Conservation (phyloP, 2,797 vertebrate genomes). For the Sebastes steindachneri region DNA sequence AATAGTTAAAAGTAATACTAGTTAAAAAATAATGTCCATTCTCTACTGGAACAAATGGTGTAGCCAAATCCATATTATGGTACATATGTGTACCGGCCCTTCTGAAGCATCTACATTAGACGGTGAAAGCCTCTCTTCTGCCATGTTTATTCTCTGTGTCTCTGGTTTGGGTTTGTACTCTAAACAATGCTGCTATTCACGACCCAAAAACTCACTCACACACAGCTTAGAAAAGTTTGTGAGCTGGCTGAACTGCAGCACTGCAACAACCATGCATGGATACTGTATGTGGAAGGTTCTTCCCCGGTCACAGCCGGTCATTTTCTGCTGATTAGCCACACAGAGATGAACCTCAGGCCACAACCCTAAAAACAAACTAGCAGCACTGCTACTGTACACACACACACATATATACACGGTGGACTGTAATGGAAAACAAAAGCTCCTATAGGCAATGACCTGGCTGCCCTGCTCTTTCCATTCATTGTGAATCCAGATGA, state of each 20-base stretch:
- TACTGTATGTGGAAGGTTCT: slow-evolving; percentile 76
- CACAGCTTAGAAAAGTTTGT: slow-evolving; percentile 29
- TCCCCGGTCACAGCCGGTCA: slow-evolving; percentile 39
- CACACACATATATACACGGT: slow-evolving; percentile 12
- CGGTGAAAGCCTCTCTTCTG: background rate
- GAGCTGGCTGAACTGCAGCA: slow-evolving; percentile 25
- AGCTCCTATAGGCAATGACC: slow-evolving; percentile 59
- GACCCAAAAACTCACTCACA: background rate
- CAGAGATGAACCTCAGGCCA: slow-evolving; percentile 72
- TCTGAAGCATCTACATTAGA: background rate
- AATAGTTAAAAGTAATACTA: background rate
- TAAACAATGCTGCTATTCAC: slow-evolving; percentile 49
- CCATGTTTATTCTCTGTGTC: slow-evolving; percentile 22
- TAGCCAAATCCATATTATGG: background rate
- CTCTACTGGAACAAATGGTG: background rate
- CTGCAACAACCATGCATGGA: slow-evolving; percentile 47
- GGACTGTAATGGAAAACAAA: slow-evolving; percentile 72
- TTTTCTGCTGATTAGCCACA: slow-evolving; percentile 80
- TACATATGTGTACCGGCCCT: background rate
- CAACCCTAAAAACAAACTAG: slow-evolving; percentile 75
- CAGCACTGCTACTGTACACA: slow-evolving; percentile 48
- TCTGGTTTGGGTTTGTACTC: slow-evolving; percentile 7
- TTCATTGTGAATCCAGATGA: slow-evolving; percentile 69
- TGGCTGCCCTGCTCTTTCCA: slow-evolving; percentile 61
- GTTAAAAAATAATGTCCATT: background rate